Evolutionary conservation across 1,140 invertebrate genomes (phyloP), one percentile per base, ranked within the genome.

Genomic region (Gryllus bimaculatus): DNA sequence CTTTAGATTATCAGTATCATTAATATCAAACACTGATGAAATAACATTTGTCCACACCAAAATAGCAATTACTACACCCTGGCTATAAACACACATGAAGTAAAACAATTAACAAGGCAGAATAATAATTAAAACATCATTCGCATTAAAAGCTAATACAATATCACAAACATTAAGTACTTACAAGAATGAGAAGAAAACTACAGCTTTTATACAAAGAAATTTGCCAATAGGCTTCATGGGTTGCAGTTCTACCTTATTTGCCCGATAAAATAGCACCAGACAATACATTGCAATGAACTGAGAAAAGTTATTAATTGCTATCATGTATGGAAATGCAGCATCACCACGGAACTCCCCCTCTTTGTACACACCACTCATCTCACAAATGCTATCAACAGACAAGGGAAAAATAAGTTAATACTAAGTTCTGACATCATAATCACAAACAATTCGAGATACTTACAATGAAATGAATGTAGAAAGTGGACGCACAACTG

Each of bases 141-240:
- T 76, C 18, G 0, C 15, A 15, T 73, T 15, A 73, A 73, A 15
- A 73, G 8, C n/a, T 7, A 74, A n/a, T 15, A 21, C 13, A 26
- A 13, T 76, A 10, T 13, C n/a, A 76, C 2, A 15, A 18, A 76
- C 15, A 47, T 8, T 39, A 76, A 5, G 18, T 8, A 92, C 95
- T 93, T 91, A 98, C 96, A 98, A 98, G 87, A 99, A 99, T 78
- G 96, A 98, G 83, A 98, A 96, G 88, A 99, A 99, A 15, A 99
- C 95, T 78, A 99, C 97, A 83, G 95, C 94, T 89, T 99, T 99
- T 80, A 99, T 98, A 85, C 97, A 98, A n/a, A 98, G 87, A 87
- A 98, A 98, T 87, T 99, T 98, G 79, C 94, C 93, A 81, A 99
- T 89, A 8, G 97, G 96, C 83, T 93, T 93, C 92, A 98, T 96